A percentile compares a stretch with the other conserved stretches of the same genome.
These are phyloP conservation scores for Sebastes cheni DNA, from an alignment of 2,797 vertebrate genomes.

Conservation along the genomic window DNA sequence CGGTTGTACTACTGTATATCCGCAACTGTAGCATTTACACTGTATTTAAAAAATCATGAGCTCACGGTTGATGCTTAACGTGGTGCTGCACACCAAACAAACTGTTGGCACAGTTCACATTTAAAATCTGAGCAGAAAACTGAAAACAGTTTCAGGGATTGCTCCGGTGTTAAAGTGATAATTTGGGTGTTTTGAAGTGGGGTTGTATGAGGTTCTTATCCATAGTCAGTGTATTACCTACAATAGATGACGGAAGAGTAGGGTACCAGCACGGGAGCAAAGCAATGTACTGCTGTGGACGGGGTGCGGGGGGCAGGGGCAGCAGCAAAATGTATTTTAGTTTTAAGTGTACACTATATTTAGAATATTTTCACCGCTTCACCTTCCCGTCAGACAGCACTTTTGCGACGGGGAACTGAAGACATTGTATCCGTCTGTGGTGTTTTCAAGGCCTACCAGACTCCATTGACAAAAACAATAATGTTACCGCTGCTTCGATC, in stretches of 20 bases:
- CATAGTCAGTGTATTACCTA: neutral
- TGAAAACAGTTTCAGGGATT: neutral
- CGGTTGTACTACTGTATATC: neutral
- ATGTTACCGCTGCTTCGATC: neutral
- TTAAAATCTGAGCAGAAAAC: constrained; percentile 4
- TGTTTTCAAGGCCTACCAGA: neutral
- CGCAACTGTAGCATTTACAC: neutral
- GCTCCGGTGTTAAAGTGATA: neutral
- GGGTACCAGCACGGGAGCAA: no score
- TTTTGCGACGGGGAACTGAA: neutral
- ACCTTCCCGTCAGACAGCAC: no score
- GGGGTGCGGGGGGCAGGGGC: no score
- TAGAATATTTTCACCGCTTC: neutral
- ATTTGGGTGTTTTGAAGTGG: neutral
- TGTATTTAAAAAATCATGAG: neutral
- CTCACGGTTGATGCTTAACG: neutral
- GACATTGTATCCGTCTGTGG: rapidly evolving
- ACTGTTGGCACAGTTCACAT: no score
- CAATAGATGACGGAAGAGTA: neutral
- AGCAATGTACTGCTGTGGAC: no score
- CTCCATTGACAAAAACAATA: neutral
- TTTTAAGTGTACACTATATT: neutral
- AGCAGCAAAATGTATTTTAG: no score
- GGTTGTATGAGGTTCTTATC: neutral
- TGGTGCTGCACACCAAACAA: neutral